Evolutionary conservation across 2,888 invertebrate species (phyloP), one percentile per base, ranked within the genome.

Genomic region (Zaprionus bogoriensis): DNA sequence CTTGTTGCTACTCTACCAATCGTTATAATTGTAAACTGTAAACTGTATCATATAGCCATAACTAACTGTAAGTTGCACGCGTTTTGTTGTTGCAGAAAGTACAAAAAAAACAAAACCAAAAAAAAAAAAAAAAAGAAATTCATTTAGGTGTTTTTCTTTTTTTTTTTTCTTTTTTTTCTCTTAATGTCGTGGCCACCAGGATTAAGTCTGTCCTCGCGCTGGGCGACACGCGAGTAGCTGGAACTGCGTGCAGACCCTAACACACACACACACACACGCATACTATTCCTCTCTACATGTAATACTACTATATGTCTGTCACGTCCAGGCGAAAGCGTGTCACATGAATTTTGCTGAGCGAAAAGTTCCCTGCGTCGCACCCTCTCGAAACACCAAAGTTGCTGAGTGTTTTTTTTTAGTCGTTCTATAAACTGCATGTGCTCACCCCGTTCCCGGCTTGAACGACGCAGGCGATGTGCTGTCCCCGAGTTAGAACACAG

Each of bases 301-400:
- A 36, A 20, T 23, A 51, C 52, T 36, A 47, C 64, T 65, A 67
- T 51, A 63, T 53, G 59, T 68, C 71, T 74, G 78, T 27, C 41
- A 25, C 58, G 70, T 68, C 63, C 89, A 88, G 80, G 60, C 75
- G 89, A 89, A 89, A 90, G 76, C 85, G 90, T 91, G 91, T 91
- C 91, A 91, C 90, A 91, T 91, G 87, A 91, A 90, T 91, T 91
- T 91, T 91, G 91, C 89, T 91, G 91, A 91, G 91, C 90, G 90
- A 87, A 89, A 87, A 89, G 88, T 90, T 88, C 91, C 91, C 91
- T 91, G 90, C 89, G 78, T 78, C 69, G 7, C 54, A n/a, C 23
- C 12, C 12, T 5, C 25, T 50, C 19, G 17, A 55, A 32, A 38
- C 38, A 28, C 44, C 38, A n/a, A n/a, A n/a, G 41, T 47, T 19